Conservation (phyloP, 2,113 vertebrate species). For the Coracopsis vasa region DNA sequence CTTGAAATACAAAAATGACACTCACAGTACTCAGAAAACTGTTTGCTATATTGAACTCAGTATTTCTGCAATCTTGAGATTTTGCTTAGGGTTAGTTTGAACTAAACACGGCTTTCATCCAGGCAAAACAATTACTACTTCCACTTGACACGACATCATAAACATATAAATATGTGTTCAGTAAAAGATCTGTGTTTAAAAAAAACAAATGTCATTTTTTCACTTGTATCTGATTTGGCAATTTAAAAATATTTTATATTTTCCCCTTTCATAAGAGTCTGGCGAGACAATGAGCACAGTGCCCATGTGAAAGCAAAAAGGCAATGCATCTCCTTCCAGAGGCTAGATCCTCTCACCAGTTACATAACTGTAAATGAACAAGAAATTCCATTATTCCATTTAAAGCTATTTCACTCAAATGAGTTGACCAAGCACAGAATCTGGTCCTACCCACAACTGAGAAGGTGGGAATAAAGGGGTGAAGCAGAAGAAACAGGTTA, state of each 20-base stretch:
- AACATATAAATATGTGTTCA: constrained; percentile 10
- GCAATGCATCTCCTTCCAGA: neutral
- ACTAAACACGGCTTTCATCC: neutral
- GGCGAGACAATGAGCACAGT: neutral
- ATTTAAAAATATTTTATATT: neutral
- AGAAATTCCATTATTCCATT: neutral
- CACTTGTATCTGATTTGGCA: neutral
- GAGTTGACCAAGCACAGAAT: neutral
- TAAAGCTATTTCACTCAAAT: neutral
- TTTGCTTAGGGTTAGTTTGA: neutral
- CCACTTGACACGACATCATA: neutral
- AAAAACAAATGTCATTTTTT: neutral
- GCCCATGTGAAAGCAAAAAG: neutral
- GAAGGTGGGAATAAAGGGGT: neutral
- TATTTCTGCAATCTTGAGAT: neutral
- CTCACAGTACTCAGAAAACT: neutral
- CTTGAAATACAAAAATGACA: neutral
- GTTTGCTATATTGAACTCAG: neutral
- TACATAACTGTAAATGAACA: neutral
- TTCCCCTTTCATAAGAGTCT: neutral
- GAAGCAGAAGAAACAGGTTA: neutral
- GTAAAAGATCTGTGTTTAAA: neutral
- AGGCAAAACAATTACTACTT: constrained; percentile 5
- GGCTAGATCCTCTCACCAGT: neutral
- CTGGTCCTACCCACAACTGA: neutral